Conservation (phyloP, 2,888 invertebrate species). For the Microctonus hyperodae region DNA sequence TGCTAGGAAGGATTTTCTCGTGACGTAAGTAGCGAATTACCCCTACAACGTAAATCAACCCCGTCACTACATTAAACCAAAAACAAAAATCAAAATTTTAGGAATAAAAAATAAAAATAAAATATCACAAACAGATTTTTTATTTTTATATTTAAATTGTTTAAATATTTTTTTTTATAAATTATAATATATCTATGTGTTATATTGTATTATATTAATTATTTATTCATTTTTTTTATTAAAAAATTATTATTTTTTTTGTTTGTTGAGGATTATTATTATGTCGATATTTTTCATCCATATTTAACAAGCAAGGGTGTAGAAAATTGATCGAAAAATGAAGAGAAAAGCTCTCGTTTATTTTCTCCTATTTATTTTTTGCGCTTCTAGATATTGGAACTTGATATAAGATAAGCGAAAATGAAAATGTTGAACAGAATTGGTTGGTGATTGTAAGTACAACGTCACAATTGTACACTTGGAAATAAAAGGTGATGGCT, state of each 20-base stretch:
- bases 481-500: background rate
- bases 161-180: too few relatives aligned
- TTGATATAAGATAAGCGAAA: background rate
- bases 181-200: too few relatives aligned
- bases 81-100: background rate
- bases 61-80: background rate
- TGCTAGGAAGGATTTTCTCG: background rate
- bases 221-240: background rate
- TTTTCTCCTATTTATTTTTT: background rate
- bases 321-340: background rate
- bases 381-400: background rate
- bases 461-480: background rate
- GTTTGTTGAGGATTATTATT: background rate
- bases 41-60: constrained; percentile 6
- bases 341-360: background rate
- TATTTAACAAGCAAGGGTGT: background rate
- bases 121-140: background rate
- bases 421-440: background rate
- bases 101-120: background rate
- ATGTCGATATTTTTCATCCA: background rate
- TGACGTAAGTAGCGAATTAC: constrained; percentile 26
- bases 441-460: background rate
- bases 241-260: background rate
- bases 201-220: too few relatives aligned
- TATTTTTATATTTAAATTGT: background rate